Evolutionary conservation across 2,888 invertebrate species (phyloP).

Genomic region (Nasonia oneida): DNA sequence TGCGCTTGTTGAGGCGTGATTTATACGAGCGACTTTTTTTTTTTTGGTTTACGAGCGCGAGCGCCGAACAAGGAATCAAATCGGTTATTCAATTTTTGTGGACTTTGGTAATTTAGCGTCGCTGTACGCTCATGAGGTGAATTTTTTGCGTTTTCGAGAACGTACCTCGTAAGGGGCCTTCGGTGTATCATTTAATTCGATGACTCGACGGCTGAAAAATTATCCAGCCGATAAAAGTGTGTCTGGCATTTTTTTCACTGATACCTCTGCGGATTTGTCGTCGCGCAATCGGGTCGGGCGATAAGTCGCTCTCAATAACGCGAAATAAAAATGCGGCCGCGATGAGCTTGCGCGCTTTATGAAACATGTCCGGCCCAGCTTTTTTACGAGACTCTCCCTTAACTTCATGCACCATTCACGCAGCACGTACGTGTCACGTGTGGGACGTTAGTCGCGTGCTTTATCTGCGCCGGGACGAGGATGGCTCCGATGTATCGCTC

Average conservation of each 20-base stretch:
- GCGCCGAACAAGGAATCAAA: slow-evolving; percentile 40
- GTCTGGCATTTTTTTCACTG: too few relatives aligned
- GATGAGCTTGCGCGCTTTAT: background rate
- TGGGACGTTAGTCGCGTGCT: slow-evolving; percentile 50
- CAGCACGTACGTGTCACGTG: slow-evolving; percentile 42
- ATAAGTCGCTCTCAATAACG: too few relatives aligned
- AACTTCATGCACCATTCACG: slow-evolving; percentile 23
- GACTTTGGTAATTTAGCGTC: slow-evolving; percentile 34
- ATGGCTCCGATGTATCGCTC: slow-evolving; percentile 40
- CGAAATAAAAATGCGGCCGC: background rate
- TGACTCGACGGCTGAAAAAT: too few relatives aligned
- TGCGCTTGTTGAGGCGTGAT: slow-evolving; percentile 52
- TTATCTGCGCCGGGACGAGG: slow-evolving; percentile 39
- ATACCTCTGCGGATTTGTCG: too few relatives aligned
- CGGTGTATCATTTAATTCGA: background rate
- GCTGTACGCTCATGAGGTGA: background rate
- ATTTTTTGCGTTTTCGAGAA: background rate
- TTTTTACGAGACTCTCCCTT: background rate
- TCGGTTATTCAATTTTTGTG: slow-evolving; percentile 48
- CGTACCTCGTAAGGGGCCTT: background rate
- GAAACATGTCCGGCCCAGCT: slow-evolving; percentile 2
- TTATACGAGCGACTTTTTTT: slow-evolving; percentile 55
- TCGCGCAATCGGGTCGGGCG: too few relatives aligned
- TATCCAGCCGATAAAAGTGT: too few relatives aligned
- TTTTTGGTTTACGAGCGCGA: slow-evolving; percentile 43